phyloP scores from a whole-genome alignment of 64 coral and sea anemone species.

The Dendrophyllia cribrosa region DNA sequence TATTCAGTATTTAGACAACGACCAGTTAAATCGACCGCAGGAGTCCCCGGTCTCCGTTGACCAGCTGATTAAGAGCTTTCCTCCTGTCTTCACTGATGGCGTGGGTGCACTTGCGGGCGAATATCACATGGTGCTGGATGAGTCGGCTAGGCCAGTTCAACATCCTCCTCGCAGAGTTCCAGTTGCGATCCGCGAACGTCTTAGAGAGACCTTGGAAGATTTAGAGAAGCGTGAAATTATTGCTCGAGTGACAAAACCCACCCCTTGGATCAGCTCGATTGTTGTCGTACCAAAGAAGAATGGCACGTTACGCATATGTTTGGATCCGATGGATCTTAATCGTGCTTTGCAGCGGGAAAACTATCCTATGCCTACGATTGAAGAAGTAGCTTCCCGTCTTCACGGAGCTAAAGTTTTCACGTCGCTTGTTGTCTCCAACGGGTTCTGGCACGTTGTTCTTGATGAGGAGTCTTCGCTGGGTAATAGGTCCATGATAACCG shows the following conservation, averaged over 20 bases:
- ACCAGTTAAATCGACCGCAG: conserved; percentile 29
- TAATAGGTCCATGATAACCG: no score
- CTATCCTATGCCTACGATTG: not conserved
- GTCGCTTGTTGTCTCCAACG: no score
- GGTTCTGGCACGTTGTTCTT: no score
- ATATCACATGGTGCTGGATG: conserved; percentile 54
- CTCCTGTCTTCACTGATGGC: conserved; percentile 43
- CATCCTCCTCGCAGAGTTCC: conserved; percentile 43
- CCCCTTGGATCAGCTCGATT: conserved; percentile 56
- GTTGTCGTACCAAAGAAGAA: conserved; percentile 3
- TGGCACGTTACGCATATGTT: not conserved
- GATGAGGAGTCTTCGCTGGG: conserved; percentile 23
- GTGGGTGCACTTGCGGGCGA: conserved; percentile 65
- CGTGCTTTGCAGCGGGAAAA: conserved; percentile 17
- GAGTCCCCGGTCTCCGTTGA: conserved; percentile 24
- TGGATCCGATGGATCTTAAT: conserved; percentile 36
- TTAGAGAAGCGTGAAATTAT: conserved; percentile 29
- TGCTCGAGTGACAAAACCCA: conserved; percentile 52
- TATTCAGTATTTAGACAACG: conserved; percentile 44
- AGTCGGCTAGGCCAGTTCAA: conserved; percentile 25
- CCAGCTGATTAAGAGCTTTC: conserved; percentile 51
- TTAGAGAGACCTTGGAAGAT: conserved; percentile 9
- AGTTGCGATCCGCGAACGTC: conserved; percentile 28
- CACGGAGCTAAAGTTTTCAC: not conserved
- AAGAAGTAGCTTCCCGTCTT: not conserved